Conservation (phyloP, 1,140 invertebrate genomes). For the Bombyx mori region DNA sequence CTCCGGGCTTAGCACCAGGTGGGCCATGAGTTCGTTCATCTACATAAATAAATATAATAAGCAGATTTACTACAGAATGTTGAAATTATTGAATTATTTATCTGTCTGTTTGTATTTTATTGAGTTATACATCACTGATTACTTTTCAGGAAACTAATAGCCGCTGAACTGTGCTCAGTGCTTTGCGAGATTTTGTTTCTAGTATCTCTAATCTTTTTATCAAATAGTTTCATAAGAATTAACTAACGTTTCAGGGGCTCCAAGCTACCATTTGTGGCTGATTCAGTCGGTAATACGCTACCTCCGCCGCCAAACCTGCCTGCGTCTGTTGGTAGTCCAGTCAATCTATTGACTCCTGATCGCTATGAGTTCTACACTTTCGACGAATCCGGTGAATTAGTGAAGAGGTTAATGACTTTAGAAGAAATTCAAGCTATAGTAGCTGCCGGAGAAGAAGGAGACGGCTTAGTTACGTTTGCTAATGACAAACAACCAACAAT, state of each 20-base stretch:
- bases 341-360: conserved; percentile 81
- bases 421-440: conserved; percentile 87
- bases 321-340: conserved; percentile 79
- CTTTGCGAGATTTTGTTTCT: too few species aligned
- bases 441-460: conserved; percentile 80
- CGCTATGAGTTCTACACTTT: conserved; percentile 89
- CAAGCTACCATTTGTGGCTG: conserved; percentile 68
- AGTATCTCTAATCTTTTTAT: too few species aligned
- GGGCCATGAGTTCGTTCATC: too few species aligned
- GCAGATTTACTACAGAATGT: too few species aligned
- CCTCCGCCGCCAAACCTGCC: conserved; percentile 69
- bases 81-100: too few species aligned
- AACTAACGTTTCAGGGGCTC: conserved; percentile 46
- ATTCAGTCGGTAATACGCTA: conserved; percentile 75
- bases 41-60: too few species aligned
- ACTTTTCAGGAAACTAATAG: too few species aligned
- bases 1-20: too few species aligned
- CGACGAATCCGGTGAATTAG: conserved; percentile 83
- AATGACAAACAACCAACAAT: conserved; percentile 66
- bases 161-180: too few species aligned
- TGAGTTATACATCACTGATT: too few species aligned
- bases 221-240: too few species aligned
- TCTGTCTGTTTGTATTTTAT: too few species aligned
- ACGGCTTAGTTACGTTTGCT: conserved; percentile 67
- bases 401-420: conserved; percentile 85